These are phyloP conservation scores for Anguilla marmorata DNA, from an alignment of 2,797 vertebrate genomes.

Conservation along the genomic window DNA sequence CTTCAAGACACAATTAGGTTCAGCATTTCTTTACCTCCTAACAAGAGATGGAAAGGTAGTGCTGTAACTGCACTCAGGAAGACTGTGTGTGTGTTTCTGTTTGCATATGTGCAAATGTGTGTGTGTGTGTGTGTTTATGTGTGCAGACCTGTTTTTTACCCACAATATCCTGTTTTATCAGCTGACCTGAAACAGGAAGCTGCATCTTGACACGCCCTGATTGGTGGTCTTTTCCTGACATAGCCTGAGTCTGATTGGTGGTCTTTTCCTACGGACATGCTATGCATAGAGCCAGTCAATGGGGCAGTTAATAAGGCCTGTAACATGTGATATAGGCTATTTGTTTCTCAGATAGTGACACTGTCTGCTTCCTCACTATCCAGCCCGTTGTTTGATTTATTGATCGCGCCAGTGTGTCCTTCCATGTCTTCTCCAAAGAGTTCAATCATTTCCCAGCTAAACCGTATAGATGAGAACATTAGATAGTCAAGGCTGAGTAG, in stretches of 20 bases:
- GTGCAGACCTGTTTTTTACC: neutral
- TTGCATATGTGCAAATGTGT: neutral
- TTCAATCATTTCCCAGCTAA: neutral
- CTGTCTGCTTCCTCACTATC: neutral
- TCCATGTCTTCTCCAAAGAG: neutral
- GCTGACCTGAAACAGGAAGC: neutral
- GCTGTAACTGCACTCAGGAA: slow-evolving; percentile 37
- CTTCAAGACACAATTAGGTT: slow-evolving; percentile 76
- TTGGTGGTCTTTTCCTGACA: neutral
- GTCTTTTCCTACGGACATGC: neutral
- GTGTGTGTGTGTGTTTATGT: neutral
- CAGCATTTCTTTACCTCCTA: slow-evolving; percentile 44
- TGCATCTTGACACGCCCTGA: neutral
- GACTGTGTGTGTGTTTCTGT: slow-evolving; percentile 18
- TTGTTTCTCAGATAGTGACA: slow-evolving; percentile 14
- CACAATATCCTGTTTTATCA: neutral
- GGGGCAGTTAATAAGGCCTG: slow-evolving; percentile 18
- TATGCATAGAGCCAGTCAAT: slow-evolving; percentile 7
- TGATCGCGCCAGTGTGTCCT: neutral
- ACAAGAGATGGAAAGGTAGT: slow-evolving; percentile 41
- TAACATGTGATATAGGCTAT: slow-evolving; percentile 7
- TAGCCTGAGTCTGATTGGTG: no score
- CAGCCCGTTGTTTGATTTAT: neutral
- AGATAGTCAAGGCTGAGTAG: slow-evolving; percentile 4
- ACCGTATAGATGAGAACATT: slow-evolving; percentile 3